These are phyloP conservation scores for Ecliptopera silaceata DNA, from an alignment of 2,888 invertebrate species.

Conservation along the genomic window DNA sequence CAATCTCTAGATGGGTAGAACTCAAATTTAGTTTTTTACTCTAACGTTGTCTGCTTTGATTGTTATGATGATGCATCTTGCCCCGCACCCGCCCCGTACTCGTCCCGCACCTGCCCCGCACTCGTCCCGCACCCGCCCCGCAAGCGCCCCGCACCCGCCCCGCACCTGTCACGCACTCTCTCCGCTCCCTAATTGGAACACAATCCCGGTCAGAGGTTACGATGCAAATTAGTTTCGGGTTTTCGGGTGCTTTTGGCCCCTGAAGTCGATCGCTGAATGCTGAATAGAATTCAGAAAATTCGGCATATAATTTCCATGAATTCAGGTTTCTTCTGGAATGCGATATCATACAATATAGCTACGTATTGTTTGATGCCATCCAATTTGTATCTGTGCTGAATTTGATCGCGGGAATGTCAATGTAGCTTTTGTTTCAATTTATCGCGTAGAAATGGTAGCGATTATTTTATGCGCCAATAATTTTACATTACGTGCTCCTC, in stretches of 20 bases:
- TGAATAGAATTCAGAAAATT: conserved; percentile 30
- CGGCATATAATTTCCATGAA: conserved; percentile 22
- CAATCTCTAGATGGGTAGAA: not conserved
- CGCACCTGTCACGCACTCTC: conserved; percentile 14
- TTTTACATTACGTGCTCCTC: no score
- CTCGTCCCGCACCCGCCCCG: conserved; percentile 9
- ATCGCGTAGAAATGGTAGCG: not conserved
- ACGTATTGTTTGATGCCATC: conserved; percentile 25
- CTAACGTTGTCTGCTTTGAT: no score
- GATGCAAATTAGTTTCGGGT: conserved; percentile 36
- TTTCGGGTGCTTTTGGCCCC: conserved; percentile 20
- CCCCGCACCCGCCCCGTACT: not conserved
- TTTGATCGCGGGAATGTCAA: conserved; percentile 14
- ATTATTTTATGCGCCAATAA: no score
- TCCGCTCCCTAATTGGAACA: conserved; percentile 35
- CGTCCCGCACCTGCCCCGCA: conserved; percentile 6
- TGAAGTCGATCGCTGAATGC: conserved; percentile 28
- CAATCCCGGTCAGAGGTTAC: conserved; percentile 33
- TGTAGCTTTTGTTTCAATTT: conserved; percentile 1
- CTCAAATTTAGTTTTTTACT: no score
- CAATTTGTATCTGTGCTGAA: conserved; percentile 26
- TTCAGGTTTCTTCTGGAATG: conserved; percentile 23
- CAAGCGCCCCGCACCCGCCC: conserved; percentile 8
- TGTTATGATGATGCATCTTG: not conserved
- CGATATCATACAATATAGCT: conserved; percentile 20